These are phyloP conservation scores for Diarsia rubi DNA, from an alignment of 2,888 invertebrate species.

Conservation along the genomic window DNA sequence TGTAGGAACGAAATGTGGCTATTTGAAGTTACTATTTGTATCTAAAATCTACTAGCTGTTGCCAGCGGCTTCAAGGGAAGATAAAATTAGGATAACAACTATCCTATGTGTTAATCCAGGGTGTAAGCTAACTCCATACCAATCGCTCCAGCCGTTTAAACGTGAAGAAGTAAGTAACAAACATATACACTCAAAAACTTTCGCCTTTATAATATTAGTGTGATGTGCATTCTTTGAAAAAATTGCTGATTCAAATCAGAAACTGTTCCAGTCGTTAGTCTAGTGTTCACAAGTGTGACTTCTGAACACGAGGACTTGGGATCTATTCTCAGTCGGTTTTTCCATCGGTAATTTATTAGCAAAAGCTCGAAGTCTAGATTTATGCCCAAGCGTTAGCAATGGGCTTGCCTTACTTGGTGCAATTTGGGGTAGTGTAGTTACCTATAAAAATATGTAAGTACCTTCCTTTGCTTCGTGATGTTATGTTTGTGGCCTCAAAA, in stretches of 20 bases:
- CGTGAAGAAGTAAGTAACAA: too few relatives aligned
- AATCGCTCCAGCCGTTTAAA: too few relatives aligned
- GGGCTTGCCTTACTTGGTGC: background rate
- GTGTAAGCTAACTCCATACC: too few relatives aligned
- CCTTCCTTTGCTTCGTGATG: background rate
- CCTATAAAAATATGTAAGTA: too few relatives aligned
- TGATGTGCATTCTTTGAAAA: background rate
- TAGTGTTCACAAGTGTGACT: background rate
- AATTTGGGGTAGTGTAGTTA: too few relatives aligned
- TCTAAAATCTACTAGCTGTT: background rate
- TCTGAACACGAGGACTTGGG: background rate
- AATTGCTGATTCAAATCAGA: background rate
- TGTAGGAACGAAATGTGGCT: slow-evolving; percentile 4
- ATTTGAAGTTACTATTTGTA: background rate
- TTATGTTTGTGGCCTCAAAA: background rate
- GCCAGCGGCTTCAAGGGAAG: too few relatives aligned
- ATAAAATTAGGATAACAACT: too few relatives aligned
- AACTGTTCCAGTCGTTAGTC: too few relatives aligned
- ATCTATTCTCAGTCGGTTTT: background rate
- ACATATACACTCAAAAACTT: too few relatives aligned
- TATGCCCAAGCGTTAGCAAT: background rate
- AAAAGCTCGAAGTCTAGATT: background rate
- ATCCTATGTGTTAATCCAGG: too few relatives aligned
- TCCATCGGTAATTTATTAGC: background rate
- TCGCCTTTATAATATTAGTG: too few relatives aligned